Conservation (phyloP, 2,797 vertebrate species). For the Adelosebastes latens region DNA sequence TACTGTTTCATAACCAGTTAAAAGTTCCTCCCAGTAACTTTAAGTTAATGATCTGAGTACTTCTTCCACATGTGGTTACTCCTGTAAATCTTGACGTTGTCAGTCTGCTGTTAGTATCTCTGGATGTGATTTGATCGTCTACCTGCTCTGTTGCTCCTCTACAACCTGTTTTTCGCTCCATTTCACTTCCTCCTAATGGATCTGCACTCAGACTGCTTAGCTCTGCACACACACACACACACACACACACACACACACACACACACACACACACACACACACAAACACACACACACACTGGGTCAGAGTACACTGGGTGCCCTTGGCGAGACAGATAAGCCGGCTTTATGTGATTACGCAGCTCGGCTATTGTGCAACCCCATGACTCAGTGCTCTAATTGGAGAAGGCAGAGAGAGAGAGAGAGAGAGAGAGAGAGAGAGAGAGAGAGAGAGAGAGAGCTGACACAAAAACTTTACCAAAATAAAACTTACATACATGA, state of each 20-base stretch:
- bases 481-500: not conserved
- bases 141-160: slow-evolving; percentile 16
- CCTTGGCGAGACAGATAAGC: slow-evolving; percentile 84
- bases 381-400: slow-evolving; percentile 76
- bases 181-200: slow-evolving; percentile 41
- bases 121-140: not conserved
- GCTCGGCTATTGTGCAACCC: slow-evolving; percentile 73
- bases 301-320: slow-evolving; percentile 77
- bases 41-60: not conserved
- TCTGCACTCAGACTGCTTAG: slow-evolving; percentile 40
- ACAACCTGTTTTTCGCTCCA: slow-evolving; percentile 10
- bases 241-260: slow-evolving; percentile 18
- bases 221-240: not conserved
- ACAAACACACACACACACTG: slow-evolving; percentile 17
- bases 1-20: no score
- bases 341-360: slow-evolving; percentile 73
- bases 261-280: slow-evolving; percentile 36
- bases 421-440: not conserved
- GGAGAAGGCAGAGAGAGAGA: slow-evolving; percentile 12
- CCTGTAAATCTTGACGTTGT: not conserved
- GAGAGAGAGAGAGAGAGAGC: not conserved
- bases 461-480: not conserved
- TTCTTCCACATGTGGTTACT: not conserved
- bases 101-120: not conserved
- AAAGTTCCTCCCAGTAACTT: not conserved